Percentiles rank a stretch among this genome's conserved stretches.
Conservation (phyloP, 2,797 vertebrate species). For the Ctenochaetus hawaiiensis region DNA sequence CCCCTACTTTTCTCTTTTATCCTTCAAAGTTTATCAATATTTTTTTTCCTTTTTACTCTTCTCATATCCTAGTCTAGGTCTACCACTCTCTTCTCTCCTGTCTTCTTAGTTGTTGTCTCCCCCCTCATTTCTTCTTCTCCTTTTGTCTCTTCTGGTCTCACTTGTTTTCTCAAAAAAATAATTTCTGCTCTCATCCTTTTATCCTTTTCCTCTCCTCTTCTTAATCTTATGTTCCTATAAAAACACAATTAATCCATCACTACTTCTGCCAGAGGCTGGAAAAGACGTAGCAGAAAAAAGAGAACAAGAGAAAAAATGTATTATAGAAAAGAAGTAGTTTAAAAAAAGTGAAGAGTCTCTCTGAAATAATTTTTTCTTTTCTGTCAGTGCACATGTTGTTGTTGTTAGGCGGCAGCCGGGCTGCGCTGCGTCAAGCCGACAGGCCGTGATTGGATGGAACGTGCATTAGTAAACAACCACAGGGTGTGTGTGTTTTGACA, state of each 20-base stretch:
- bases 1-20: not conserved
- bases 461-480: conserved; percentile 67
- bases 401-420: conserved; percentile 64
- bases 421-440: conserved; percentile 71
- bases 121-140: not conserved
- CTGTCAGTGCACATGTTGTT: conserved; percentile 56
- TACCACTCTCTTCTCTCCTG: not conserved
- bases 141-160: not conserved
- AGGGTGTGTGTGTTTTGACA: conserved; percentile 46
- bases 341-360: not conserved
- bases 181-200: not conserved
- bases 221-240: not conserved
- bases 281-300: not conserved
- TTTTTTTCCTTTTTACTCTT: not conserved
- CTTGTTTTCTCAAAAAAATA: not conserved
- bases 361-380: conserved; percentile 7
- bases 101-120: not conserved
- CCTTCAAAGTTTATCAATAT: not conserved
- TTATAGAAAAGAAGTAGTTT: not conserved
- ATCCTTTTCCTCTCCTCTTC: not conserved
- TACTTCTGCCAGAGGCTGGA: not conserved
- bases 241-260: not conserved
- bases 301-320: not conserved
- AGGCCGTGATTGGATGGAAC: conserved; percentile 75
- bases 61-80: not conserved